Evolutionary conservation across 2,888 invertebrate species (phyloP).

Genomic region (Microctonus aethiopoides): DNA sequence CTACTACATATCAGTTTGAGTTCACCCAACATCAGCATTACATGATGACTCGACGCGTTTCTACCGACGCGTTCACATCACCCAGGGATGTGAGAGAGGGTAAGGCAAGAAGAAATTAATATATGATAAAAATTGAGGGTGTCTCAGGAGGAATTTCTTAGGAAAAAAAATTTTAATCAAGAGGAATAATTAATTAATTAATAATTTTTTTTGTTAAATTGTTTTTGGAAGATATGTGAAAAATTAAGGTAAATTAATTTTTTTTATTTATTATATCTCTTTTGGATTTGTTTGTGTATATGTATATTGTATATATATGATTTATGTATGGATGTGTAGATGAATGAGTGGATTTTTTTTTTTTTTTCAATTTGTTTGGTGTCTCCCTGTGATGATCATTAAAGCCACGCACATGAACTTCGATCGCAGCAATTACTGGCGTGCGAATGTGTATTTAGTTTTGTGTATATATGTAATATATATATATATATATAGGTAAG

Average conservation of each 20-base stretch:
- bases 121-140: slow-evolving; percentile 6
- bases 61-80: slow-evolving; percentile 11
- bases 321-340: not conserved
- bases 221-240: no score
- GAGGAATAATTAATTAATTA: no score
- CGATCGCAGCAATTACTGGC: slow-evolving; percentile 34
- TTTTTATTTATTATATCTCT: no score
- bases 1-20: not conserved
- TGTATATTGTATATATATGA: no score
- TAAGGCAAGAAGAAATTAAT: not conserved
- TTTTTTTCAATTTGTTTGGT: not conserved
- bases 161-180: not conserved
- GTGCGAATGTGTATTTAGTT: not conserved
- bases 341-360: slow-evolving; percentile 12
- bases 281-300: no score
- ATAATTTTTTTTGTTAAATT: no score
- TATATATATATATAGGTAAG: not conserved
- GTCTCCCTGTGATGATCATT: slow-evolving; percentile 30
- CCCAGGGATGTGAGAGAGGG: slow-evolving; percentile 2
- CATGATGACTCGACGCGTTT: slow-evolving; percentile 62
- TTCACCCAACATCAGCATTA: slow-evolving; percentile 63
- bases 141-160: not conserved
- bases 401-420: slow-evolving; percentile 25
- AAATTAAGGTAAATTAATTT: no score
- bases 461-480: not conserved